A percentile compares a stretch with the other conserved stretches of the same genome.
Evolutionary conservation across 1,140 invertebrate genomes (phyloP).

Genomic region (Periplaneta americana): DNA sequence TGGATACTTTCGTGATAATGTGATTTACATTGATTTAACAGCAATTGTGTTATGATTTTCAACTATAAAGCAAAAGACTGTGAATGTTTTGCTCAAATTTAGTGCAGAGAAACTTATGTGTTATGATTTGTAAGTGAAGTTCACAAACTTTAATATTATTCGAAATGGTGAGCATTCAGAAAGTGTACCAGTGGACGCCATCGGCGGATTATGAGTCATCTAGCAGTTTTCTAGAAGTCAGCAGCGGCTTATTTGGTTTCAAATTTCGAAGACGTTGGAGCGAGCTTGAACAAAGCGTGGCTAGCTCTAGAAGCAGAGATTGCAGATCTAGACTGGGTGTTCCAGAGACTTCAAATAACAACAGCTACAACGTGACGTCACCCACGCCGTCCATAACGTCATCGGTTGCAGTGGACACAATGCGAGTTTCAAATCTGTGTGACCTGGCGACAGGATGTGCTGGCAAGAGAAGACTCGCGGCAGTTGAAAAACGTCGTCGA

Average conservation of each 20-base stretch:
- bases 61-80: no score
- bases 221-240: constrained; percentile 5
- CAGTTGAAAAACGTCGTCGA: constrained; percentile 2
- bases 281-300: constrained; percentile 18
- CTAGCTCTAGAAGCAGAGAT: background rate
- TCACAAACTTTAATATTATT: no score
- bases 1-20: no score
- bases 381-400: background rate
- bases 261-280: constrained; percentile 21
- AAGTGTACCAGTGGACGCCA: constrained; percentile 13
- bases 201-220: background rate
- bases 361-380: constrained; percentile 15
- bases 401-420: background rate
- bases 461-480: background rate
- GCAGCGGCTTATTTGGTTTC: constrained; percentile 16
- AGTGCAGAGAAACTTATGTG: no score
- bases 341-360: constrained; percentile 3
- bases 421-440: background rate
- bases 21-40: no score
- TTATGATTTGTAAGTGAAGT: no score
- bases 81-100: no score
- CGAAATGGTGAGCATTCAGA: constrained; percentile 13
- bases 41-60: no score
- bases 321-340: background rate
- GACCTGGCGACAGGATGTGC: background rate